phyloP scores from a whole-genome alignment of 37 sponge, comb jelly and placozoan species.

The Hormiphora californensis region DNA sequence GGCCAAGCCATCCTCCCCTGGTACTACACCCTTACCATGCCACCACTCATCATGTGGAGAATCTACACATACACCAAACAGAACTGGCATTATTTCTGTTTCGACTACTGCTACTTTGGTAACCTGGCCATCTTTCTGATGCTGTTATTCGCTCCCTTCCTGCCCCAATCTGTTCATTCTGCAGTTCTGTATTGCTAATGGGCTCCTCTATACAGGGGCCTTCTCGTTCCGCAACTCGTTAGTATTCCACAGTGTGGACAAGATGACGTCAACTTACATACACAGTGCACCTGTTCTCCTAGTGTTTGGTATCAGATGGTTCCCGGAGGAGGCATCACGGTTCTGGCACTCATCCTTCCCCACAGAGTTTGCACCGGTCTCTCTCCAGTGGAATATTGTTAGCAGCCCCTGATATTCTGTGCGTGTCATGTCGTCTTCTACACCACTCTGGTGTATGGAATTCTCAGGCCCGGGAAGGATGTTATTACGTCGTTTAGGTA shows the following conservation, averaged over 20 bases:
- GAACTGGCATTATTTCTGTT: slow-evolving; percentile 60
- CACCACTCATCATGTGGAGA: not conserved
- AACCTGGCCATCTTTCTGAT: slow-evolving; percentile 59
- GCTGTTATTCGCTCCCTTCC: slow-evolving; percentile 54
- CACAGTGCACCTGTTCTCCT: slow-evolving; percentile 62
- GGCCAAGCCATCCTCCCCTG: not conserved
- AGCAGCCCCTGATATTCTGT: not conserved
- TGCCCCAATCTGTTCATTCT: slow-evolving; percentile 29
- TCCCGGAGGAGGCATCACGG: not conserved
- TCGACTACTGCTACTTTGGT: slow-evolving; percentile 72
- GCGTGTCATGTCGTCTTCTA: not conserved
- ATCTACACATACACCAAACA: slow-evolving; percentile 58
- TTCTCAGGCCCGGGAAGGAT: not conserved
- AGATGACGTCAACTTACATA: slow-evolving; percentile 69
- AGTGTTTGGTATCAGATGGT: slow-evolving; percentile 62
- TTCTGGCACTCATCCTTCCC: slow-evolving; percentile 14
- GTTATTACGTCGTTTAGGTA: not conserved
- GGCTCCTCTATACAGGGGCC: slow-evolving; percentile 58
- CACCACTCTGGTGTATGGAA: not conserved
- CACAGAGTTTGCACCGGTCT: not conserved
- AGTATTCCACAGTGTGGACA: slow-evolving; percentile 63
- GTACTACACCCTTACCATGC: slow-evolving; percentile 3
- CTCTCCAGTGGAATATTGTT: not conserved
- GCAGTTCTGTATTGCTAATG: slow-evolving; percentile 56
- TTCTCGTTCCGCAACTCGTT: slow-evolving; percentile 66